Evolutionary conservation across 2,797 vertebrate genomes (phyloP), one percentile per base, ranked within the genome.

Genomic region (Epinephelus awoara): DNA sequence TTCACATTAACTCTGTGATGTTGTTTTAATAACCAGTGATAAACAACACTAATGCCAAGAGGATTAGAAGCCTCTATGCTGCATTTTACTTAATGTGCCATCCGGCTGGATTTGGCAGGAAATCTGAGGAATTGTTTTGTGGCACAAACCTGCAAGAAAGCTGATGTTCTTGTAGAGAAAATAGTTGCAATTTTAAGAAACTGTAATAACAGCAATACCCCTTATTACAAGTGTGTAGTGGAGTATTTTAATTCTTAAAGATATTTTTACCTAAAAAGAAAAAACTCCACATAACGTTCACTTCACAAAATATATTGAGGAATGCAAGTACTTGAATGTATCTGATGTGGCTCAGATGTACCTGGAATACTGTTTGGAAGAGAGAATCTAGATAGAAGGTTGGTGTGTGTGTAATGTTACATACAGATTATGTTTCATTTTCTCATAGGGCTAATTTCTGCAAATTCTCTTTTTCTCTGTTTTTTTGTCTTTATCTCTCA

Each of bases 21-120:
- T 27, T 66, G 29, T 71, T 59, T 61, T 58, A 65, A 80, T 80
- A 54, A 58, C 23, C 55, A 49, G 59, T 54, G 59, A 49, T 42
- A 70, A 75, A 47, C n/a, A 54, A 5, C 46, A 52, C 1, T 23
- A 19, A 25, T 62, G 23, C 56, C 44, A 62, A 66, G 50, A 56
- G 15, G 62, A 61, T 76, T 52, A 59, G 2, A 29, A 42, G 21
- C 67, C 54, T 70, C 62, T 61, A 29, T 0, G 12, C 66, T 66
- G 42, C 54, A 66, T 55, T 61, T 54, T 42, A 50, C 34, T 61
- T 62, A 49, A 18, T 29, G 50, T 49, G 40, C 47, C 54, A 42
- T 49, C 3, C 1, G 21, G 8, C 40, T 44, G n/a, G 42, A 76
- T 25, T 55, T 71, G 29, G 19, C 23, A 67, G 62, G 5, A 38